Conservation (phyloP, 2,888 invertebrate genomes). For the Amiota mariae region DNA sequence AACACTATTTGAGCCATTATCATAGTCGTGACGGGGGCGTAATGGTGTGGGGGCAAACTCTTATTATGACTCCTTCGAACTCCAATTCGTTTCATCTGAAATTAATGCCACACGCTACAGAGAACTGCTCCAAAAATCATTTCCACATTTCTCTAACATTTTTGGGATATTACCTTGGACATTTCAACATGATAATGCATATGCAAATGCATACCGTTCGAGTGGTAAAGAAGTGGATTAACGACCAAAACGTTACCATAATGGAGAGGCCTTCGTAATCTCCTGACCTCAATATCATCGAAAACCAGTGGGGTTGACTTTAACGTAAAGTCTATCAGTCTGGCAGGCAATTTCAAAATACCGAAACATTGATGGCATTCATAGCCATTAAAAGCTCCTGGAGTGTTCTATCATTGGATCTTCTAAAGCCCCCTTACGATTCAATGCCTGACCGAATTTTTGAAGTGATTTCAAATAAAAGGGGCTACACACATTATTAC, state of each 20-base stretch:
- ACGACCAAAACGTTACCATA: no score
- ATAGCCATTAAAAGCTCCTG: neutral
- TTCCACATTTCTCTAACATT: conserved; percentile 7
- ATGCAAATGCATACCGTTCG: no score
- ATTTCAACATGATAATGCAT: neutral
- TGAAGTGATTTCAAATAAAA: neutral
- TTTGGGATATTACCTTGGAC: neutral
- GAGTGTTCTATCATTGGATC: neutral
- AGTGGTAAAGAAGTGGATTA: no score
- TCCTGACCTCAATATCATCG: neutral
- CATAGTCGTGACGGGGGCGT: no score
- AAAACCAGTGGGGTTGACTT: neutral
- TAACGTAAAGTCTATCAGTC: neutral
- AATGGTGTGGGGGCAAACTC: no score
- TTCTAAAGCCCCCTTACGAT: neutral
- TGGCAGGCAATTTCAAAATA: neutral
- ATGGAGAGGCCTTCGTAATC: neutral
- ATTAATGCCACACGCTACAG: no score
- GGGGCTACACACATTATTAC: neutral
- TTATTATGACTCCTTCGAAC: no score
- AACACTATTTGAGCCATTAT: no score
- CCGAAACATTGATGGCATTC: neutral
- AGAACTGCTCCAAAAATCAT: conserved; percentile 37
- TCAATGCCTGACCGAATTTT: neutral
- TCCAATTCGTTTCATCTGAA: no score